A percentile compares a stretch with the other conserved stretches of the same genome.
phyloP scores from a whole-genome alignment of 1,140 invertebrate species.

The Acromyrmex echinatior region DNA sequence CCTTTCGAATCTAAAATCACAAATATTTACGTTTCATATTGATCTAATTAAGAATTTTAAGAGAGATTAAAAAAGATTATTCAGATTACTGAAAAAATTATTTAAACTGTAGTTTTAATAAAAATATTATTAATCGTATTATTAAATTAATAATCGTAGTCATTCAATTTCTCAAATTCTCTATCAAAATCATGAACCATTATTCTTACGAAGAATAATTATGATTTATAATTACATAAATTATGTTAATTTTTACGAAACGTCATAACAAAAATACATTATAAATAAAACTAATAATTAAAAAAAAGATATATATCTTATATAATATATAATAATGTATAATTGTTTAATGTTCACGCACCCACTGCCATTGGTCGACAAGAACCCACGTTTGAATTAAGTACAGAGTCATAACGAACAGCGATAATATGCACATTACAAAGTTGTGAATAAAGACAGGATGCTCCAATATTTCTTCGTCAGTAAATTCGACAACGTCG shows the following conservation, averaged over 20 bases:
- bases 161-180: not conserved
- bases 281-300: not conserved
- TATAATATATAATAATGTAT: not conserved
- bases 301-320: not conserved
- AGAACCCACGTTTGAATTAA: slow-evolving; percentile 82
- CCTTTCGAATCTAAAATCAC: slow-evolving; percentile 13
- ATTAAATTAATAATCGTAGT: not conserved
- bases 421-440: slow-evolving; percentile 81
- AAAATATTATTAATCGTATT: not conserved
- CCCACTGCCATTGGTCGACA: slow-evolving; percentile 78
- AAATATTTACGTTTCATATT: not conserved
- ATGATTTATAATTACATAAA: not conserved
- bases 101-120: not conserved
- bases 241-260: not conserved
- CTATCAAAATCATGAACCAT: not conserved
- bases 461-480: slow-evolving; percentile 80
- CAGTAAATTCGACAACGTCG: slow-evolving; percentile 79
- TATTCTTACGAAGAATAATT: slow-evolving; percentile 10
- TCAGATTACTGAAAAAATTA: not conserved
- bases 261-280: not conserved
- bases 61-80: not conserved
- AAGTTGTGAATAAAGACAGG: slow-evolving; percentile 84
- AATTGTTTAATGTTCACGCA: slow-evolving; percentile 52
- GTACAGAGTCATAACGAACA: slow-evolving; percentile 81
- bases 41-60: slow-evolving; percentile 10